A percentile compares a stretch with the other conserved stretches of the same genome.
These are phyloP conservation scores for Sphaeramia orbicularis DNA, from an alignment of 2,797 vertebrate genomes.

Conservation along the genomic window DNA sequence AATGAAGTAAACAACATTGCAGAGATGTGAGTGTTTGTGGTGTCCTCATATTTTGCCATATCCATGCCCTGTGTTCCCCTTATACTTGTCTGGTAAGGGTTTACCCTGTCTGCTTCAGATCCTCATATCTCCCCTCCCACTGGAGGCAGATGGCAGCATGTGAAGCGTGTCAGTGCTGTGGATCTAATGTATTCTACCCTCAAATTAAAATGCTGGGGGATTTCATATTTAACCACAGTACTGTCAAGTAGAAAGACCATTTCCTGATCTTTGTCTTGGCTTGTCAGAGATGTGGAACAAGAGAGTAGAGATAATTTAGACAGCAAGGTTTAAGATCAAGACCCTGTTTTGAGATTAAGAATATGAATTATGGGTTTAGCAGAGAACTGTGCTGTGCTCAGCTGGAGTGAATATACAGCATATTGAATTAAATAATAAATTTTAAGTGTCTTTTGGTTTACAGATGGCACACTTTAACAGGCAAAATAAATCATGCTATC, in stretches of 20 bases:
- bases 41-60: slow-evolving; percentile 46
- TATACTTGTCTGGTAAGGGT: slow-evolving; percentile 64
- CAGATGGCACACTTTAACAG: slow-evolving; percentile 24
- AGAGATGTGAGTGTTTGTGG: slow-evolving; percentile 34
- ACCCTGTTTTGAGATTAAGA: slow-evolving; percentile 12
- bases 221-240: slow-evolving; percentile 68
- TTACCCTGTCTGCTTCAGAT: slow-evolving; percentile 74
- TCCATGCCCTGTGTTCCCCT: slow-evolving; percentile 38
- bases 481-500: slow-evolving; percentile 44
- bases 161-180: slow-evolving; percentile 77
- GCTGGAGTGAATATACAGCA: slow-evolving; percentile 23
- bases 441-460: slow-evolving; percentile 23
- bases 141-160: slow-evolving; percentile 82
- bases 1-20: slow-evolving; percentile 62
- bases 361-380: slow-evolving; percentile 23
- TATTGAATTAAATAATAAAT: slow-evolving; percentile 35
- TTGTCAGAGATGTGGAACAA: slow-evolving; percentile 55
- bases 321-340: slow-evolving; percentile 23
- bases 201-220: slow-evolving; percentile 82
- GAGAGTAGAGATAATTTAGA: slow-evolving; percentile 20
- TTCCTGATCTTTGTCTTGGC: slow-evolving; percentile 68
- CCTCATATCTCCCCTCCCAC: slow-evolving; percentile 70
- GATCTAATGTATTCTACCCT: slow-evolving; percentile 82
- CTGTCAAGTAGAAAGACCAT: slow-evolving; percentile 42
- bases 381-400: slow-evolving; percentile 21